Base-by-base conservation (phyloP, 2,797 vertebrate genomes). In the Smutsia gigantea region DNA sequence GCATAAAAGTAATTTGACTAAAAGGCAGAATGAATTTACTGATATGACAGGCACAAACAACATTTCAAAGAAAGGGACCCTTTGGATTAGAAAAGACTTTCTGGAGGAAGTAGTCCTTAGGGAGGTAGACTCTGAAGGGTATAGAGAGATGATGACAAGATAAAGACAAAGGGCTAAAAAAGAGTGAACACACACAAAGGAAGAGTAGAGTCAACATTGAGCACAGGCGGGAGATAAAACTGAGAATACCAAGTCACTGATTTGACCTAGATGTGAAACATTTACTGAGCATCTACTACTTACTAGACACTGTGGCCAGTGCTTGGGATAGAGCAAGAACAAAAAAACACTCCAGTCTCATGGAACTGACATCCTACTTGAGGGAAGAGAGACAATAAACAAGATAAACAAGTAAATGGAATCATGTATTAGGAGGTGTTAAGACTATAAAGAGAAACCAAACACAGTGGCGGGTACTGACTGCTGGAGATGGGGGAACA, bases 381-480 rank as follows among this genome's bases (percentile, higher is more conserved):
- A 68, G 63, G 7, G 34, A 53, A 87, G 51, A 88, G 7, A 64
- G 31, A 78, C 0, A 68, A 34, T 34, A 39, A 86, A 27, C 37
- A 31, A 87, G 77, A 39, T 27, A 78, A 83, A 25, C 9, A 86
- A 42, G 29, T 37, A 63, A 66, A 51, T 18, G 31, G 9, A 4
- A 12, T 0, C 29, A 7, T 37, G 18, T 39, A 39, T 25, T 19
- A 34, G 31, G 59, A 77, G 13, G 17, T 42, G 2, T 46, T 12
- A 18, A 23, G 18, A 19, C 19, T 53, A 27, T 6, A 14, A 78
- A 87, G 39, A 71, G n/a, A 94, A 78, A 21, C 0, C 37, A 86
- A 72, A 57, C 19, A 4, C 3, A 0, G 17, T 2, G 19, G 10
- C 4, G 1, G 29, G 14, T 8, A 19, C 23, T 1, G 9, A 51